Conservation (phyloP, 2,888 invertebrate species). For the Hydrotaea cyrtoneurina region DNA sequence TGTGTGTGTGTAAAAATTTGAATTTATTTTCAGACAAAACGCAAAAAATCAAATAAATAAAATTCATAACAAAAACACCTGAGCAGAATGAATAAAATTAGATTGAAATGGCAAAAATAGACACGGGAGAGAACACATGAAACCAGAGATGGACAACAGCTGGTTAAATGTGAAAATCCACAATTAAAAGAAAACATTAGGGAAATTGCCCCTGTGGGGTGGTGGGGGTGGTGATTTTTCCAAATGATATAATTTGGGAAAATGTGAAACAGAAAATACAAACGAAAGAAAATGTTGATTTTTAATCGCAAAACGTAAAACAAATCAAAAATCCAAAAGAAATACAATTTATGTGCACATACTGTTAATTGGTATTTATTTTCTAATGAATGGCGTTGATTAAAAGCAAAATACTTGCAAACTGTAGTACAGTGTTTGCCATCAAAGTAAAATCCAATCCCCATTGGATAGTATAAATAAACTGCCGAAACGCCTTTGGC, state of each 20-base stretch:
- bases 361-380: constrained; percentile 27
- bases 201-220: too few relatives aligned
- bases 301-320: too few relatives aligned
- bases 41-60: not conserved
- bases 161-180: not conserved
- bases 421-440: not conserved
- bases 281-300: not conserved
- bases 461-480: too few relatives aligned
- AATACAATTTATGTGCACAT: too few relatives aligned
- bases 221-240: too few relatives aligned
- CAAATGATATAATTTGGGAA: too few relatives aligned
- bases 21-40: not conserved
- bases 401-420: constrained; percentile 29
- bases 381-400: constrained; percentile 29
- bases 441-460: too few relatives aligned
- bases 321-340: too few relatives aligned
- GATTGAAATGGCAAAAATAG: not conserved
- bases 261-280: not conserved
- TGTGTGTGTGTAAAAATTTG: not conserved
- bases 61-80: constrained; percentile 4
- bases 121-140: too few relatives aligned
- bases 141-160: not conserved
- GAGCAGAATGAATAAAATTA: not conserved
- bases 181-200: not conserved
- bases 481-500: too few relatives aligned